Percentiles rank a stretch among this genome's conserved stretches.
Evolutionary conservation across 2,888 invertebrate species (phyloP).

Genomic region (Phymatocera aterrima): DNA sequence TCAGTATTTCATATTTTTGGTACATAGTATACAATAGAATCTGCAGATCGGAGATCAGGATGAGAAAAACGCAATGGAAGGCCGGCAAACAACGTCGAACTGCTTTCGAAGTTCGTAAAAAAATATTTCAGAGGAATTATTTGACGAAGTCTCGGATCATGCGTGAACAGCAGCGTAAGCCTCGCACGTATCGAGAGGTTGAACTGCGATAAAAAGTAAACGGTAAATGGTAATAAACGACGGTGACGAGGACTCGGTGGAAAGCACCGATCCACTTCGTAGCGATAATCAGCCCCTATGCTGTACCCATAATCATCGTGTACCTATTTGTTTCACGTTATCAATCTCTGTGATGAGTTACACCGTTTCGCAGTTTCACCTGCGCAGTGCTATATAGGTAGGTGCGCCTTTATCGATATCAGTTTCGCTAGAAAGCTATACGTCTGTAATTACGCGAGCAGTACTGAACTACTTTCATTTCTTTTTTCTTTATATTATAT

Average conservation of each 20-base stretch:
- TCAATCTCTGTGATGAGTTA: constrained; percentile 66
- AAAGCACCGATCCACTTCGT: constrained; percentile 65
- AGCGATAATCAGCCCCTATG: constrained; percentile 74
- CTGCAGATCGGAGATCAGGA: background rate
- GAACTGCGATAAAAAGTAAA: background rate
- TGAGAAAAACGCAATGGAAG: background rate
- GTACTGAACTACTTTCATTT: no score
- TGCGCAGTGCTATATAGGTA: constrained; percentile 55
- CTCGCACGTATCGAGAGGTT: background rate
- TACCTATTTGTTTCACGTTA: constrained; percentile 71
- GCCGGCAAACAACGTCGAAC: background rate
- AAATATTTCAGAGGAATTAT: background rate
- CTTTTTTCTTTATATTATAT: no score
- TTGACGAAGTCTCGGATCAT: background rate
- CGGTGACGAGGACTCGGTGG: constrained; percentile 52
- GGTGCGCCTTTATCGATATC: background rate
- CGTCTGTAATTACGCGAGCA: background rate
- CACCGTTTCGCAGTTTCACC: constrained; percentile 54
- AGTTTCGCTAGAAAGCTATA: constrained; percentile 1
- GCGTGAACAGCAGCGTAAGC: background rate
- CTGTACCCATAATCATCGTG: constrained; percentile 67
- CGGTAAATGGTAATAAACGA: background rate
- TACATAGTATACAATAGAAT: background rate
- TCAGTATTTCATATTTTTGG: background rate
- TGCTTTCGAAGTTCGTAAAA: background rate